A percentile compares a stretch with the other conserved stretches of the same genome.
These are phyloP conservation scores for Campoplex capitator DNA, from an alignment of 2,888 invertebrate species.

Conservation along the genomic window DNA sequence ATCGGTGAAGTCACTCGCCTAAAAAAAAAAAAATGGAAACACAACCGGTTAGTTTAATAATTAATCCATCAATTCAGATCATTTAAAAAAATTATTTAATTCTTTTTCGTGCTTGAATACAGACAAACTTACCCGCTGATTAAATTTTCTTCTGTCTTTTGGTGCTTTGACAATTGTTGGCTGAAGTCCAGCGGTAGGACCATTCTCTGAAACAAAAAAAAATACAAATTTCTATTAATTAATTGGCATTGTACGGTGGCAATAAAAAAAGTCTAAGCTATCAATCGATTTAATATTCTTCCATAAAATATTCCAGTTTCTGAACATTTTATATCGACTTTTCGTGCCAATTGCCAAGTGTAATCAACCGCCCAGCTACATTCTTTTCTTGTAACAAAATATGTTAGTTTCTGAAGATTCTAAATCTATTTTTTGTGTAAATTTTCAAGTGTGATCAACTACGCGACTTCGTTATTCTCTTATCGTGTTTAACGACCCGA, in stretches of 20 bases:
- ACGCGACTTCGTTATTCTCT: conserved; percentile 4
- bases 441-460: neutral
- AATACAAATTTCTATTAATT: neutral
- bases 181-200: conserved; percentile 76
- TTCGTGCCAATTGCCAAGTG: neutral
- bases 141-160: conserved; percentile 86
- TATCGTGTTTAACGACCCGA: conserved; percentile 36
- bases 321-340: neutral
- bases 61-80: conserved; percentile 16
- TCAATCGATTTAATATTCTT: neutral
- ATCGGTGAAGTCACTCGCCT: conserved; percentile 95
- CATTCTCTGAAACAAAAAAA: conserved; percentile 80
- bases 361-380: neutral
- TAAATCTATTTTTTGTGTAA: neutral
- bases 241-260: no score
- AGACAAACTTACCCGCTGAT: conserved; percentile 84
- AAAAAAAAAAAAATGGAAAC: conserved; percentile 82
- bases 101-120: neutral
- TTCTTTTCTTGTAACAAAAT: conserved; percentile 9
- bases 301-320: no score
- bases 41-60: conserved; percentile 42
- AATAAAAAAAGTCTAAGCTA: neutral
- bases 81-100: neutral
- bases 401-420: neutral
- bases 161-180: conserved; percentile 85